phyloP scores from a whole-genome alignment of 2,888 invertebrate genomes.

The Cryptosula pallasiana region DNA sequence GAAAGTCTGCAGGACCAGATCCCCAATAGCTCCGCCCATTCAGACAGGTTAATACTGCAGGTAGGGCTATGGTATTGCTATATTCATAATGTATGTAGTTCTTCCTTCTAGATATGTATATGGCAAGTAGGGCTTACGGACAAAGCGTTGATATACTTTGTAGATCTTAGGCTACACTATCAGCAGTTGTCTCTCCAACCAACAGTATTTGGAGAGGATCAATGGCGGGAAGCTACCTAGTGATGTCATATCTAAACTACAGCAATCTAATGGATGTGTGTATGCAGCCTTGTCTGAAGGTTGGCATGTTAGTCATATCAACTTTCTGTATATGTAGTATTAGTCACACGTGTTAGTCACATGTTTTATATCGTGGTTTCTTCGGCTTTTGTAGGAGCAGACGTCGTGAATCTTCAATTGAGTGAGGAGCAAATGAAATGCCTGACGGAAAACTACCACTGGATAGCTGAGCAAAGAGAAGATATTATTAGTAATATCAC shows the following conservation, averaged over 20 bases:
- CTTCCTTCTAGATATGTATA: background rate
- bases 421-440: constrained; percentile 25
- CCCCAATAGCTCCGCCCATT: too few species aligned
- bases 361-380: too few species aligned
- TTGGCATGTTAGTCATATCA: too few species aligned
- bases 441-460: constrained; percentile 44
- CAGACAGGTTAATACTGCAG: constrained; percentile 4
- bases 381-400: background rate
- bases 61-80: background rate
- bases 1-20: constrained; percentile 33
- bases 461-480: constrained; percentile 40
- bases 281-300: constrained; percentile 13
- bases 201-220: background rate
- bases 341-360: too few species aligned
- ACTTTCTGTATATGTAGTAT: too few species aligned
- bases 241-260: background rate
- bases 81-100: background rate
- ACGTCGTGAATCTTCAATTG: background rate
- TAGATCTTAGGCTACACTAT: background rate
- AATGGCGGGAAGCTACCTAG: background rate
- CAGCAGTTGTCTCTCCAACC: background rate
- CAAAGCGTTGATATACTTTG: background rate
- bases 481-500: constrained; percentile 37
- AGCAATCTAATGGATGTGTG: background rate
- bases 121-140: background rate